Base-by-base conservation (phyloP, 2,888 invertebrate genomes). In the Deladenus siricidicola region DNA sequence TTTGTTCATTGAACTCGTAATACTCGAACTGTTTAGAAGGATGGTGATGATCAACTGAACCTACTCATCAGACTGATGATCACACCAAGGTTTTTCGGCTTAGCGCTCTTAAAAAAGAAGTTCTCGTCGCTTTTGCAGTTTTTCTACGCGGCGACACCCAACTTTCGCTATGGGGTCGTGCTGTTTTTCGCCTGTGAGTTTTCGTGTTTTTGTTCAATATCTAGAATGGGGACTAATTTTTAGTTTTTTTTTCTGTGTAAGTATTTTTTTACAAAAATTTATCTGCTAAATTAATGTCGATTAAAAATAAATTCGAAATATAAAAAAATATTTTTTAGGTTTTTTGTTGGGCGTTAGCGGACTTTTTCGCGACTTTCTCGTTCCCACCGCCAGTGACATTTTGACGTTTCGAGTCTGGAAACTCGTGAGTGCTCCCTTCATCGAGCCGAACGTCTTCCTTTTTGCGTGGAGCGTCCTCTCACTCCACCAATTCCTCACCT, bases 391-490 rank as follows among this genome's bases (percentile, higher is more conserved):
- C 21, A 65, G 58, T 53, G 49, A 58, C 44, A 24, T 69, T 21
- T 69, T 71, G 48, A 43, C 51, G 34, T 68, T 71, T 48, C 70
- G 64, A 53, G 23, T 74, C 26, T 76, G 76, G 76, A 66, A 73
- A 8, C 47, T 73, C 6, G 55, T 67, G 43, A 73, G 72, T 3
- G 64, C 66, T 48, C 64, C 68, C 8, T 72, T 77, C 42, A 67
- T 74, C 26, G 76, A 76, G 48, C 68, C 68, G 54, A 76, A 76
- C 62, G 23, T 73, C 17, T 24, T 74, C 29, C 65, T 75, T 8
- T 58, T 73, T 23, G 45, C 60, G 6, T 73, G 70, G 73, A 68
- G 72, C 30, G 28, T 69, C 10, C 19, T 62, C 23, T 42, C 64
- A 8, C 49, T 66, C 23, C 57, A 69, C 47, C 71, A 69, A 39